Base-by-base conservation (phyloP, 2,113 vertebrate genomes). In the Sylvietta virens region DNA sequence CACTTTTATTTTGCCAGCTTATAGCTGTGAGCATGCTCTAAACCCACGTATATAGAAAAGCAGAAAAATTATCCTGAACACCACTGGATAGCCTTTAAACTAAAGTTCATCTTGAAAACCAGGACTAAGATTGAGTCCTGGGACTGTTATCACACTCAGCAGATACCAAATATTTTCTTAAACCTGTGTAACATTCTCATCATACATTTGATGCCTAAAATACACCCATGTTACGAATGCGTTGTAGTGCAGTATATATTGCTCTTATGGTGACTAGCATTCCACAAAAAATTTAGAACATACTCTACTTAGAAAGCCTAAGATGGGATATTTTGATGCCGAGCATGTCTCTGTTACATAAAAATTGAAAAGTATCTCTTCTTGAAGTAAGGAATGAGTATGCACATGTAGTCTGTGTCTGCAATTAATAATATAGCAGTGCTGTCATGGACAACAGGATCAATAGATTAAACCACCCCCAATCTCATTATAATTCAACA, bases 401-500 rank as follows among this genome's bases (percentile, higher is more conserved):
- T 61, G 40, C 74, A 31, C 56, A 66, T 45, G 42, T 15, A 80
- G 60, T 73, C 66, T 80, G 26, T 60, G 50, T 35, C 85, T 95
- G 60, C 62, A 82, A 81, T 73, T 69, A 90, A 64, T 81, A 94
- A 93, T 48, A 73, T 8, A 92, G 30, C 42, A 60, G 33, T 26
- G 48, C 35, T 60, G 86, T 81, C 76, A 78, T 19, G 9, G 64
- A 70, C 80, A 88, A 89, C 13, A 31, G 18, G 77, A 92, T 96
- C 78, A 93, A 92, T 92, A 85, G 48, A 85, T 71, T 85, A 91
- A 96, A 62, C 53, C 69, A 85, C 89, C 87, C 50, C 53, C 85
- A 69, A 31, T 7, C 71, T 86, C 24, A 4, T 74, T 87, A 83
- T 87, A 92, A 96, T 94, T 91, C 87, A 90, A 19, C 40, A 47